Evolutionary conservation across 1,140 invertebrate species (phyloP), one percentile per base, ranked within the genome.

Genomic region (Caenorhabditis brenneri): DNA sequence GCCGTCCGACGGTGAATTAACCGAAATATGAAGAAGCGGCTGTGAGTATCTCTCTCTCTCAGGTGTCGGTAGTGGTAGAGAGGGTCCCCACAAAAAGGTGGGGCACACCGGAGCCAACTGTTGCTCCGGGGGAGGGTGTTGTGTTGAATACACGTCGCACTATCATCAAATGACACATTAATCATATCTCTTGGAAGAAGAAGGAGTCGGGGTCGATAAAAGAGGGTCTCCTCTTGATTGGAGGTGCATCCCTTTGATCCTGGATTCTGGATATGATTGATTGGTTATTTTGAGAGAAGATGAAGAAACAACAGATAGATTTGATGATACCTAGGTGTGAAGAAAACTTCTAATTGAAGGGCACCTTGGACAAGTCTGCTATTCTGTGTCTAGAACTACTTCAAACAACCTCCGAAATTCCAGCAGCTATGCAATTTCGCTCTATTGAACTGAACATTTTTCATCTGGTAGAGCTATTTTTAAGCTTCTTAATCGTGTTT

Each of bases 141-240:
- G 65, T 42, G 36, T 42, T 36, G 33, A 74, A 29, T 22, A 55
- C 53, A 55, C 65, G 65, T 22, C 65, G 65, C 65, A 46, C 19
- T 27, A 74, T 74, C 65, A 39, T 42, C 65, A 74, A 74, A 74
- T 74, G 65, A 74, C 65, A 74, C 65, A 74, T 74, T 74, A 46
- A 74, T 74, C 65, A 74, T 74, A 74, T 74, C 65, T 74, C 42
- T 42, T 12, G 39, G 39, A 42, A 12, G 12, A 12, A 42, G 39
- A 42, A 42, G 39, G 5, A 12, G 39, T 42, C 39, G 39, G 24
- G 65, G 19, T 74, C n/a, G 65, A 42, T 74, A 42, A 74, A 74
- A 74, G 65, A 74, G n/a, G 7, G 7, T 27, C 19, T 65, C n/a
- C 33, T 74, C 9, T 39, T 36, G 65, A 24, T 74, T n/a, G n/a